Conservation (phyloP, 1,140 invertebrate species). For the honey bee (Apis mellifera) region Amel_HAv3.1 CM009931.2:1121501-1122000, state of each 20-base stretch:
- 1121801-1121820: slow-evolving; percentile 31
- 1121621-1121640: no score
- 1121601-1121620: not conserved
- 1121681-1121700: slow-evolving; percentile 29
- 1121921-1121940: not conserved
- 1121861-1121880: slow-evolving; percentile 4
- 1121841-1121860: slow-evolving; percentile 30
- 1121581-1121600: no score
- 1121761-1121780: not conserved
- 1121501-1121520: no score
- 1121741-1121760: slow-evolving; percentile 30
- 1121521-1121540: no score
- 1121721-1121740: not conserved
- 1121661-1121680: not conserved
- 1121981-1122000: not conserved
- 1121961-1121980: not conserved
- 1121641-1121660: slow-evolving; percentile 10
- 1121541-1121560: no score
- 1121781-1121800: slow-evolving; percentile 4
- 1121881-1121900: not conserved
- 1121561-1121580: no score
- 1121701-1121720: slow-evolving; percentile 5
- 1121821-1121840: slow-evolving; percentile 19
- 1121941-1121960: slow-evolving; percentile 26
- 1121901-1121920: slow-evolving; percentile 21